phyloP scores from a whole-genome alignment of 2,888 invertebrate genomes.

The Drosophila paucipuncta region DNA sequence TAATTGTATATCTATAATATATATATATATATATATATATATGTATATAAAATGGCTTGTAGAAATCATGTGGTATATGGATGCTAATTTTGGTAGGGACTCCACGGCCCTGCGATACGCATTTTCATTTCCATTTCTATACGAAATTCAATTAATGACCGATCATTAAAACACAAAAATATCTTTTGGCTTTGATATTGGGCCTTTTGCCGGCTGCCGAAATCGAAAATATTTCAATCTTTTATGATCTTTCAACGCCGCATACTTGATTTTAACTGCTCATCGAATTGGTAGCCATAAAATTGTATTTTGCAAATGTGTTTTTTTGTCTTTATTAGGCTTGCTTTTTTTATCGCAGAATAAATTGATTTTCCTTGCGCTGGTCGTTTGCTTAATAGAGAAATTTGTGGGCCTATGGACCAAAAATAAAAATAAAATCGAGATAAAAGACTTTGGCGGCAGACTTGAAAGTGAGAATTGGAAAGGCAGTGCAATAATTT shows the following conservation, averaged over 20 bases:
- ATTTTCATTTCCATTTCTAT: conserved; percentile 73
- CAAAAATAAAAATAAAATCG: conserved; percentile 27
- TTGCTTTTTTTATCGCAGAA: conserved; percentile 18
- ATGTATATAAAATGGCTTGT: conserved; percentile 42
- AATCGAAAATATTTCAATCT: conserved; percentile 69
- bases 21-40: conserved; percentile 14
- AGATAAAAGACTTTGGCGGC: conserved; percentile 40
- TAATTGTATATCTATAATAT: conserved; percentile 77
- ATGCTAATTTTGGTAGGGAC: conserved; percentile 24
- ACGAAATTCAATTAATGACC: conserved; percentile 83
- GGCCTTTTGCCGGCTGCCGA: conserved; percentile 67
- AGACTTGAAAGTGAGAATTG: conserved; percentile 74
- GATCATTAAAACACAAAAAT: conserved; percentile 79
- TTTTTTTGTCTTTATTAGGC: conserved; percentile 11
- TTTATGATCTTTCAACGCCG: conserved; percentile 66
- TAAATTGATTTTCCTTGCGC: conserved; percentile 38
- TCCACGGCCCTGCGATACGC: conserved; percentile 57
- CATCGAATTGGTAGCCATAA: conserved; percentile 49
- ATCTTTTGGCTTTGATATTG: conserved; percentile 78
- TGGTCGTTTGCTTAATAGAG: conserved; percentile 31
- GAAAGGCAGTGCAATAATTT: conserved; percentile 79
- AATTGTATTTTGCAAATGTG: conserved; percentile 48
- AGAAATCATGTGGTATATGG: conserved; percentile 52
- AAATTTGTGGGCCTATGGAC: conserved; percentile 64
- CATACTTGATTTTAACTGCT: conserved; percentile 56